Base-by-base conservation (phyloP, 2,113 vertebrate species). In the Seriola rivoliana region DNA sequence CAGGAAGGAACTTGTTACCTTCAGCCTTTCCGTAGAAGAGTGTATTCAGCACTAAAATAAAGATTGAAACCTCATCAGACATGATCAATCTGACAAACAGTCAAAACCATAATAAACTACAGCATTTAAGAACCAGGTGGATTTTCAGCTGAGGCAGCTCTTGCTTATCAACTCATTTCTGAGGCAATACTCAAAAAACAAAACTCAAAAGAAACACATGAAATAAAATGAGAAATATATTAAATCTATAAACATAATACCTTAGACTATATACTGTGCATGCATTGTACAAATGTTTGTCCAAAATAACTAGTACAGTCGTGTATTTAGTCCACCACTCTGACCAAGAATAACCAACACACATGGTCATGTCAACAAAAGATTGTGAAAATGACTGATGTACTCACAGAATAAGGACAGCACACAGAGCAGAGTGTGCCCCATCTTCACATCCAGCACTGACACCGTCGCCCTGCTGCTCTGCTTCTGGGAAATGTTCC, bases 391-490 rank as follows among this genome's bases (percentile, higher is more conserved):
- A 57, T 54, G 4, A 19, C 4, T 55, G 4, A 29, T 16, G n/a
- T 67, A 73, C 75, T 84, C 75, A 84, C 81, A 62, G 25, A 68
- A 0, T 25, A 67, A 44, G 0, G 14, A 10, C 44, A 72, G 42
- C 10, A 29, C 23, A 12, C 55, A 57, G 29, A 80, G 4, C 5
- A 25, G 7, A 65, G 63, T 19, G 25, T 16, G 40, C 1, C 40
- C 1, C 76, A 80, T 84, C 40, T 13, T 80, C 64, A 58, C 64
- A 16, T 32, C 34, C 71, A 63, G 19, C 23, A 1, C 12, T 8
- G 42, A 38, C 14, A 1, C 19, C 4, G 42, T 46, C 14, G n/a
- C 14, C 32, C 44, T 16, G 42, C 44, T 50, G 8, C 38, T n/a
- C 65, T 52, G 66, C 44, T 29, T 29, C 23, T 25, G 19, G 32